Evolutionary conservation across 2,888 invertebrate genomes (phyloP).

Genomic region (Cantharis nigra): DNA sequence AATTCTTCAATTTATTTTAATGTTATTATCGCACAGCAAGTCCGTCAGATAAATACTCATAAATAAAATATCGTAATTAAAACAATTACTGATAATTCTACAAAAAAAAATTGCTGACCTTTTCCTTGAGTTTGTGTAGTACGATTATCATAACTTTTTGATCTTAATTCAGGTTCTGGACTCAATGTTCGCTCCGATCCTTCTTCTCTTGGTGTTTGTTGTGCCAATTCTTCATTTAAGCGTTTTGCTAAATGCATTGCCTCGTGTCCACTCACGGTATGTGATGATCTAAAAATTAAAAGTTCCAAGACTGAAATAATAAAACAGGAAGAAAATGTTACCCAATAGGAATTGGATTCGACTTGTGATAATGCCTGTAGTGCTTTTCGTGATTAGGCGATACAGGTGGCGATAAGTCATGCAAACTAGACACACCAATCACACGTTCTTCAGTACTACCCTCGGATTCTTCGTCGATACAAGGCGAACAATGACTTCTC

Average conservation of each 20-base stretch:
- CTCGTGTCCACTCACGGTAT: conserved; percentile 82
- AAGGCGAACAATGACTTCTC: conserved; percentile 55
- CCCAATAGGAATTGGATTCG: conserved; percentile 79
- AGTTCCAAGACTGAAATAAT: neutral
- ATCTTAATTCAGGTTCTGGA: conserved; percentile 64
- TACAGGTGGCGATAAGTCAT: conserved; percentile 30
- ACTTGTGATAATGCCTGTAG: conserved; percentile 56
- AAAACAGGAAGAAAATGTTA: conserved; percentile 46
- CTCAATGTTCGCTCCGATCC: conserved; percentile 53
- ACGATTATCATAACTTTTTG: conserved; percentile 71
- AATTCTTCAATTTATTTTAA: neutral
- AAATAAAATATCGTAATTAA: neutral
- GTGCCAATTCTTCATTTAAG: conserved; percentile 66
- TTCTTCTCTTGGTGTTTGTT: conserved; percentile 46
- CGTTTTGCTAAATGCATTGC: conserved; percentile 76
- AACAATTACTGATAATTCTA: neutral
- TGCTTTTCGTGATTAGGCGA: conserved; percentile 30
- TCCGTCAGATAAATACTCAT: neutral
- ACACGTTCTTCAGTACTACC: conserved; percentile 44
- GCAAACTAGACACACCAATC: conserved; percentile 17
- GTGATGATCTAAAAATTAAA: conserved; percentile 59
- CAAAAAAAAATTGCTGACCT: conserved; percentile 48
- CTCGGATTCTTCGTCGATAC: conserved; percentile 78
- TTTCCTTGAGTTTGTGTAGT: conserved; percentile 57
- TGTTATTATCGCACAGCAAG: neutral